These are phyloP conservation scores for Leptosomus discolor DNA, from an alignment of 2,113 vertebrate genomes.

Conservation along the genomic window DNA sequence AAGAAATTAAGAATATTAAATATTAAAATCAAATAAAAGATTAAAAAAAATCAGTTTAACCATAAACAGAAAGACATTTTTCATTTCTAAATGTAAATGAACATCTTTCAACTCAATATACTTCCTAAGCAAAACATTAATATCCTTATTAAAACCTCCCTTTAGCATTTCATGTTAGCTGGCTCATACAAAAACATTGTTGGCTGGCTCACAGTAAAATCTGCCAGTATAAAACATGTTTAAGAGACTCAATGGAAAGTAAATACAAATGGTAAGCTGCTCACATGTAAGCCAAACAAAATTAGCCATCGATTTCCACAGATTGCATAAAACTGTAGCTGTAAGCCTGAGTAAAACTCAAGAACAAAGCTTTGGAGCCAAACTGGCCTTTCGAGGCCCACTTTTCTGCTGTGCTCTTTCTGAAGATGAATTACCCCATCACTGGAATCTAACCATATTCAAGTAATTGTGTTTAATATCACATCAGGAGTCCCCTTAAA, in stretches of 20 bases:
- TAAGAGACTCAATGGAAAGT: background rate
- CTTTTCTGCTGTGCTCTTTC: background rate
- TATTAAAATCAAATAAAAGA: slow-evolving; percentile 75
- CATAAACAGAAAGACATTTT: slow-evolving; percentile 22
- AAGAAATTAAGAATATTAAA: slow-evolving; percentile 84
- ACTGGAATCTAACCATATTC: background rate
- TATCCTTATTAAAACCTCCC: background rate
- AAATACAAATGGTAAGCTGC: background rate
- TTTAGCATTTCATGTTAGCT: background rate
- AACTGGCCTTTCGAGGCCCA: background rate
- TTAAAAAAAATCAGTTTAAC: slow-evolving; percentile 40
- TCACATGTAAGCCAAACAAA: background rate
- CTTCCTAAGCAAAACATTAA: background rate
- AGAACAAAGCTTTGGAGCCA: background rate
- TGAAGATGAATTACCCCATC: background rate
- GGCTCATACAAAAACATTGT: background rate
- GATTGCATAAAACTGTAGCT: background rate
- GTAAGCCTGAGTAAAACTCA: background rate
- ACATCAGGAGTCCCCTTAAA: background rate
- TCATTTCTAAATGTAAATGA: background rate
- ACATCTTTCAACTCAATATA: background rate
- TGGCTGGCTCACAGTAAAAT: background rate
- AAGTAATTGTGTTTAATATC: background rate
- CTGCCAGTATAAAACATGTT: background rate
- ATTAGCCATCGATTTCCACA: background rate